Percentiles rank a stretch among this genome's conserved stretches.
These are phyloP conservation scores for Cephus pulcher DNA, from an alignment of 2,888 invertebrate genomes.

Conservation along the genomic window DNA sequence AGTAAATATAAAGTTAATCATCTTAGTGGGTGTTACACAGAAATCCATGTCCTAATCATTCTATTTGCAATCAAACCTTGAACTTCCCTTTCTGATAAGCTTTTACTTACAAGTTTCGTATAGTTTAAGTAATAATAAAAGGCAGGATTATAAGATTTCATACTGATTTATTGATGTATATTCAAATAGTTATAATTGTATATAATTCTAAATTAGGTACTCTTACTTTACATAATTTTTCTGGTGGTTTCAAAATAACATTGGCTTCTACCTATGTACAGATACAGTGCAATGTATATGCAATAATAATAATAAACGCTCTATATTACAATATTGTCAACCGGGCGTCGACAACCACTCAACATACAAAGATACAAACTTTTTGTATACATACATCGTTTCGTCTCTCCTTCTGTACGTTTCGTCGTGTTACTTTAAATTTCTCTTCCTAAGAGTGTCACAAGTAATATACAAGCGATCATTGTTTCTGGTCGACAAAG, in stretches of 20 bases:
- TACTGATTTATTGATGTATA: conserved; percentile 61
- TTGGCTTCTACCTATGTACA: conserved; percentile 65
- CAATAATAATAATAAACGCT: conserved; percentile 60
- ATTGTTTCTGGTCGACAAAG: conserved; percentile 54
- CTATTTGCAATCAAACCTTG: background rate
- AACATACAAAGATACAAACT: conserved; percentile 66
- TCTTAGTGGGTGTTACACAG: background rate
- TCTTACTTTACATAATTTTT: conserved; percentile 62
- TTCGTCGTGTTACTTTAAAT: conserved; percentile 27
- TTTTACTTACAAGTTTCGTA: background rate
- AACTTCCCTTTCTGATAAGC: no score
- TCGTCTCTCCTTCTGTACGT: conserved; percentile 31
- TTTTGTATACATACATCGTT: conserved; percentile 40
- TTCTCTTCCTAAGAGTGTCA: conserved; percentile 30
- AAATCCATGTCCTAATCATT: background rate
- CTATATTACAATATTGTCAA: conserved; percentile 56
- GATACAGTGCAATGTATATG: conserved; percentile 63
- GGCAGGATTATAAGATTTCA: conserved; percentile 32
- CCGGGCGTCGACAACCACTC: conserved; percentile 36
- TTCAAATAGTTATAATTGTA: conserved; percentile 63
- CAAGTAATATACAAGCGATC: conserved; percentile 47
- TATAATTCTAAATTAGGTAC: conserved; percentile 65
- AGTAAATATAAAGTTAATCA: background rate
- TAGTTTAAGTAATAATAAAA: background rate
- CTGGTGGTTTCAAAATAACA: conserved; percentile 64